Base-by-base conservation (phyloP, 2,888 invertebrate genomes). In the Sturmia bella region DNA sequence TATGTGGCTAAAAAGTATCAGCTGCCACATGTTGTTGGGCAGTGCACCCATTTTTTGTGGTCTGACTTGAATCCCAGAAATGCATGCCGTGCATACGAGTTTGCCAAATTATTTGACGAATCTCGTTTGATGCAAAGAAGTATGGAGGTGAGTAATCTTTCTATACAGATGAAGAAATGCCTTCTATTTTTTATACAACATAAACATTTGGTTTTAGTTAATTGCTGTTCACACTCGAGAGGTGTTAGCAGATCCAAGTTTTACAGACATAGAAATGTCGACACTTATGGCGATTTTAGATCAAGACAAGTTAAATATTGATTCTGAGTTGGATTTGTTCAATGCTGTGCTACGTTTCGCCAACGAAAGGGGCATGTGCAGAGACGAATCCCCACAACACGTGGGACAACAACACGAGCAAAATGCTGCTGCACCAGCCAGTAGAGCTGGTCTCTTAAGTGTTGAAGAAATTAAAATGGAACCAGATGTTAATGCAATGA, bases 1-100 rank as follows among this genome's bases (percentile, higher is more conserved):
- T 97, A 97, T 89, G 96, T 95, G 72, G 96, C 96, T 6, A 97
- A 97, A 87, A 97, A 97, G 87, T 97, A 97, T 87, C 95, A 96
- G 95, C 89, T 97, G 69, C 96, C 96, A 0, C 94, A 95, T 89
- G 92, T 97, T 11, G 96, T 96, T 0, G 95, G 96, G 83, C 94
- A 95, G 85, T 97, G 97, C 88, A 96, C 96, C 0, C 93, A 94
- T 83, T 96, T 94, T 87, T 91, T 97, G 13, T 96, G 96, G 96
- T 94, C 95, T 0, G 90, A 90, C 80, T 75, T 91, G 0, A 89
- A 88, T 76, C 95, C 96, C 0, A 94, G 94, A 86, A 96, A 96
- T 90, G 96, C 96, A 0, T 96, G 96, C 84, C 91, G 96, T 52
- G 96, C 96, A 0, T 96, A 95, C 87, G 96, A 96, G 88, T 97